Evolutionary conservation across 2,113 vertebrate species (phyloP), one percentile per base, ranked within the genome.

Genomic region (Lutjanus erythropterus): DNA sequence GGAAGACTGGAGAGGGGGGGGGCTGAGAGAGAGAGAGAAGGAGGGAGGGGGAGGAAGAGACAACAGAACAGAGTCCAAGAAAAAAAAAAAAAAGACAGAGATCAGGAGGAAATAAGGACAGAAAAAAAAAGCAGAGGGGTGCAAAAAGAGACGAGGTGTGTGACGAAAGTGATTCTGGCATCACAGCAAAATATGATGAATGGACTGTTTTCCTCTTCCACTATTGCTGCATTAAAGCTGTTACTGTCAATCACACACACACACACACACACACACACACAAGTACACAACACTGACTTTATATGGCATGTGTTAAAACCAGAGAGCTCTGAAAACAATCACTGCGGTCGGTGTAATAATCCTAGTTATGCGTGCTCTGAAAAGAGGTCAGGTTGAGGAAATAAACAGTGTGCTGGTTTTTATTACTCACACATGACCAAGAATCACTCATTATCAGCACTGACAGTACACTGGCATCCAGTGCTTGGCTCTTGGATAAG

Each of bases 341-440:
- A 41, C 56, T 64, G 77, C 47, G 55, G 78, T 79, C 56, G 18
- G 70, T 64, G 72, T 80, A 78, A 79, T 81, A 87, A 81, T 82
- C 80, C 77, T 11, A 37, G 50, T 85, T 83, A 74, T 84, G 81
- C 21, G 3, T 60, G 67, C 77, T 75, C 71, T 78, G 60, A 76
- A 83, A 83, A 74, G 78, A 83, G 85, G 79, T 85, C 88, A 88
- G 55, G 33, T 76, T 65, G 71, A 81, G 83, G 75, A 90, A 91
- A 84, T 78, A 91, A 87, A 90, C 83, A 82, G 46, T 78, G 77
- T 39, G 69, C 80, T 78, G 85, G 69, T 6, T 78, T 85, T 86
- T 61, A 87, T 91, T 87, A 88, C 72, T 86, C 78, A 87, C 86
- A 89, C 78, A 88, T 86, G 84, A 88, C 74, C 80, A 77, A 87